phyloP scores from a whole-genome alignment of 2,888 invertebrate genomes.

The Tanytarsus gracilentus region DNA sequence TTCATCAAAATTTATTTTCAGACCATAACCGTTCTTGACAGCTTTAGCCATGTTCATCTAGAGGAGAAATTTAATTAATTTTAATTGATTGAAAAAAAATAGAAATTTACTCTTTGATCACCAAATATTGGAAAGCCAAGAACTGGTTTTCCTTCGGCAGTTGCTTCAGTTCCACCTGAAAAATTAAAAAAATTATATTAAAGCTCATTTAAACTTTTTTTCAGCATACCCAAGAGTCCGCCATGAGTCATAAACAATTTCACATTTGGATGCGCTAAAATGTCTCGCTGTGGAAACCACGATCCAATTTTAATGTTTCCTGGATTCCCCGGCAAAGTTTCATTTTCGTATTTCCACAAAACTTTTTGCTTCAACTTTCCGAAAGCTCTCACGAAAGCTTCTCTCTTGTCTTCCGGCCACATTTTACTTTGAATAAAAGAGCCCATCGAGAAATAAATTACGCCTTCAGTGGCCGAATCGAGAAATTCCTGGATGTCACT shows the following conservation, averaged over 20 bases:
- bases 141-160: conserved; percentile 45
- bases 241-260: conserved; percentile 46
- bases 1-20: background rate
- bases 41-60: conserved; percentile 45
- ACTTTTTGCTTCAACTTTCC: conserved; percentile 35
- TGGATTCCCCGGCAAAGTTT: conserved; percentile 36
- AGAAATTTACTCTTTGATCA: no score
- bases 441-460: conserved; percentile 39
- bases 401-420: conserved; percentile 8
- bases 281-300: conserved; percentile 46
- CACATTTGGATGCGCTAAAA: conserved; percentile 44
- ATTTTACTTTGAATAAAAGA: conserved; percentile 24
- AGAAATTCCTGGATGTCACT: conserved; percentile 35
- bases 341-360: conserved; percentile 44
- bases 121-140: conserved; percentile 46
- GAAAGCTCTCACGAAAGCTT: conserved; percentile 24
- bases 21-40: background rate
- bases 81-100: no score
- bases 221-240: conserved; percentile 44
- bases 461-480: conserved; percentile 37
- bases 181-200: no score
- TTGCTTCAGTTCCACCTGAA: conserved; percentile 44
- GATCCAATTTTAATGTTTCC: conserved; percentile 39
- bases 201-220: no score
- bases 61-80: no score